phyloP scores from a whole-genome alignment of 2,113 vertebrate species.

The Passer montanus region DNA sequence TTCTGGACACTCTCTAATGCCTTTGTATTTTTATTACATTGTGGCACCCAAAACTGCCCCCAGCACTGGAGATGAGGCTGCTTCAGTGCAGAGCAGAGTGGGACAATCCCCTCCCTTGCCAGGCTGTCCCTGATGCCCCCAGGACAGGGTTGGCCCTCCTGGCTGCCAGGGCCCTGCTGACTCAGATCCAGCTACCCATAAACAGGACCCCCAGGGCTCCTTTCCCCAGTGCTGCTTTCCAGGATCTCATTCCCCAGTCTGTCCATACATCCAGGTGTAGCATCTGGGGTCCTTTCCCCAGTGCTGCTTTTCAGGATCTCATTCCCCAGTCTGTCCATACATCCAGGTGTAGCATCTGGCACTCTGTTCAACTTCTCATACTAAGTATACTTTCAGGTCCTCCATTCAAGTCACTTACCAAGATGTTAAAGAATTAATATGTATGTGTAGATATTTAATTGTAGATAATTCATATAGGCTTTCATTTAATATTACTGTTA shows the following conservation, averaged over 20 bases:
- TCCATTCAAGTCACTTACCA: not conserved
- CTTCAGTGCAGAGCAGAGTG: accelerated
- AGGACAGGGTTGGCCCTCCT: not conserved
- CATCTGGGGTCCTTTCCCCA: not conserved
- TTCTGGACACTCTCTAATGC: not conserved
- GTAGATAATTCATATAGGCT: not conserved
- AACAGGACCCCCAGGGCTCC: not conserved
- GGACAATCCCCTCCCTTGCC: not conserved
- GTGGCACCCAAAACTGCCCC: not conserved
- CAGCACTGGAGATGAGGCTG: accelerated
- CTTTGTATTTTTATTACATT: not conserved
- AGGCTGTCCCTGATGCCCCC: accelerated
- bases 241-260: not conserved
- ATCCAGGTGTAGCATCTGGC: accelerated
- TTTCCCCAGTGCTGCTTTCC: accelerated
- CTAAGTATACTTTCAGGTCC: not conserved
- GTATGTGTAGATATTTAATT: not conserved
- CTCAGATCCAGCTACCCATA: accelerated
- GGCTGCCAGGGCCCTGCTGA: not conserved
- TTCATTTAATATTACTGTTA: not conserved
- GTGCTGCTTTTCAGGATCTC: accelerated
- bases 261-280: accelerated
- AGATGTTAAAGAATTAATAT: not conserved
- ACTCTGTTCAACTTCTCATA: not conserved
- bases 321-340: accelerated